Evolutionary conservation across 2,113 vertebrate species (phyloP).

Genomic region (Gymnarchus niloticus): DNA sequence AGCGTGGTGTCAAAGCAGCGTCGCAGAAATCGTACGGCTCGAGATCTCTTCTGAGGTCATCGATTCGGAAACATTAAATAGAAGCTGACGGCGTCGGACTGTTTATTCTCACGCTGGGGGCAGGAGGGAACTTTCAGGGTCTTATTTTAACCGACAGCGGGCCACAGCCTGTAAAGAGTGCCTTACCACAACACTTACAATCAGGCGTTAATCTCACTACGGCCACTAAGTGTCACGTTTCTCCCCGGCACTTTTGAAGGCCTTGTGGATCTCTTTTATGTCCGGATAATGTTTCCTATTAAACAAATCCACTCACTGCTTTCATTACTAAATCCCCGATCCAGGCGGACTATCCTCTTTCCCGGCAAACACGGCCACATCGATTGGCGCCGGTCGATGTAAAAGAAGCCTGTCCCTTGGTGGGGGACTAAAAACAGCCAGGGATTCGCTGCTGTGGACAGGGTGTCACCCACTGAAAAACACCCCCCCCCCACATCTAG

Average conservation of each 20-base stretch:
- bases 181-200: background rate
- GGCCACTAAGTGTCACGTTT: background rate
- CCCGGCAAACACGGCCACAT: background rate
- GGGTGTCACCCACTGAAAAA: background rate
- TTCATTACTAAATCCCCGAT: background rate
- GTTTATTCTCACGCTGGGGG: background rate
- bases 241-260: background rate
- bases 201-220: background rate
- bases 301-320: background rate
- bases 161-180: background rate
- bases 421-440: conserved; percentile 32
- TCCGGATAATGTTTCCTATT: conserved; percentile 11
- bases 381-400: background rate
- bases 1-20: background rate
- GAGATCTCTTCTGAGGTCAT: background rate
- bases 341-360: background rate
- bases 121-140: background rate
- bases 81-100: background rate
- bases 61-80: background rate
- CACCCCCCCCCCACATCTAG: background rate
- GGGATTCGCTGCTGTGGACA: conserved; percentile 10
- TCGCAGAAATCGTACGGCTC: background rate
- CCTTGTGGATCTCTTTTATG: background rate
- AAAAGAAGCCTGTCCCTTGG: background rate
- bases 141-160: background rate